Evolutionary conservation across 1,140 invertebrate species (phyloP).

Genomic region (Drosophila persimilis): DNA sequence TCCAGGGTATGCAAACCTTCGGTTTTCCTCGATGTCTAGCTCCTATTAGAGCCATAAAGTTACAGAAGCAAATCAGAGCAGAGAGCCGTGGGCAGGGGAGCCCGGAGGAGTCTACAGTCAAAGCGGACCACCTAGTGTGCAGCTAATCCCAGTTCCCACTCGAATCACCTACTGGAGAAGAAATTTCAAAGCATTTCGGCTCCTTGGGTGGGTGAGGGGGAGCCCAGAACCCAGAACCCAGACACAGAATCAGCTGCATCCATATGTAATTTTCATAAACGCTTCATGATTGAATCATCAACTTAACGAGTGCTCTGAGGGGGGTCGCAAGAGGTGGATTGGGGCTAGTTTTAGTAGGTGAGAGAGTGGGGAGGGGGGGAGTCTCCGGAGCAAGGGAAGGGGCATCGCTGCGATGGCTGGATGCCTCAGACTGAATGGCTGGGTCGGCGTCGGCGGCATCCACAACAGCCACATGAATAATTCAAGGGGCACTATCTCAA

Average conservation of each 20-base stretch:
- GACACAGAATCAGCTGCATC: conserved; percentile 11
- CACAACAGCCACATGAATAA: conserved; percentile 55
- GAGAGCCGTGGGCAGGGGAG: background rate
- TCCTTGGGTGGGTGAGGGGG: no score
- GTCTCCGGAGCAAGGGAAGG: no score
- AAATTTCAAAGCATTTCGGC: conserved; percentile 1
- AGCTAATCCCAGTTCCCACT: conserved; percentile 5
- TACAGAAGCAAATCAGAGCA: conserved; percentile 8
- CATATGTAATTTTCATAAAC: conserved; percentile 58
- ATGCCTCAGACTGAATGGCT: conserved; percentile 13
- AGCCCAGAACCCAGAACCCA: conserved; percentile 14
- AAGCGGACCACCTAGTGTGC: conserved; percentile 28
- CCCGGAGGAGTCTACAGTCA: background rate
- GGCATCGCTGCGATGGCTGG: background rate
- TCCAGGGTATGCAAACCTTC: no score
- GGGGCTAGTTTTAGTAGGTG: background rate
- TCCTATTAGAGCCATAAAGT: conserved; percentile 26
- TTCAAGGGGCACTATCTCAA: conserved; percentile 43
- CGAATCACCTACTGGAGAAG: conserved; percentile 5
- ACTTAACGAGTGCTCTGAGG: conserved; percentile 26
- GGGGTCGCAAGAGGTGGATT: background rate
- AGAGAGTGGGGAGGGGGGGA: background rate
- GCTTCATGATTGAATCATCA: conserved; percentile 59
- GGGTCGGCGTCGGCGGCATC: conserved; percentile 24
- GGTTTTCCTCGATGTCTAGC: background rate